phyloP scores from a whole-genome alignment of 2,888 invertebrate genomes.

The Zelleria hepariella region DNA sequence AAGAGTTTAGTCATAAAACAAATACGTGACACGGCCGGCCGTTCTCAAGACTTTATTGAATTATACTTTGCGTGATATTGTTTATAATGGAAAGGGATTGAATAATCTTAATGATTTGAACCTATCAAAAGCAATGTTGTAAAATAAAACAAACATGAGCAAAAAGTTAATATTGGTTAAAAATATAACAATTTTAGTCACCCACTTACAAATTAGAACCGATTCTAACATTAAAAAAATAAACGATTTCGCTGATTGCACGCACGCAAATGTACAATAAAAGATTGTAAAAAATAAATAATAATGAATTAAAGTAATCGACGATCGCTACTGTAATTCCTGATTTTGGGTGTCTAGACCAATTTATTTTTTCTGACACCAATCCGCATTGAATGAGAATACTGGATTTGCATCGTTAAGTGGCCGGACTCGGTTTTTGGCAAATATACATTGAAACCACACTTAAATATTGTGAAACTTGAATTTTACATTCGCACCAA shows the following conservation, averaged over 20 bases:
- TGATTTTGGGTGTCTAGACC: background rate
- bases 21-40: constrained; percentile 29
- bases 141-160: too few species aligned
- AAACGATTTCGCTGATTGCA: too few species aligned
- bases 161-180: too few species aligned
- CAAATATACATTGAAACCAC: background rate
- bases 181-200: too few species aligned
- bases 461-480: too few species aligned
- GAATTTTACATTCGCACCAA: too few species aligned
- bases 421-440: background rate
- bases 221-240: too few species aligned
- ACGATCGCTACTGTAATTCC: background rate
- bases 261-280: too few species aligned
- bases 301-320: background rate
- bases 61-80: constrained; percentile 37
- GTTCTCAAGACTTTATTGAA: constrained; percentile 37
- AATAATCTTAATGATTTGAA: constrained; percentile 17
- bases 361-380: background rate
- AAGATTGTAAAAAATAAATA: background rate
- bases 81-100: constrained; percentile 19
- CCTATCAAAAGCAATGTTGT: background rate
- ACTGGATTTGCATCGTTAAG: background rate
- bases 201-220: too few species aligned
- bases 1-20: constrained; percentile 22
- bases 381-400: background rate